These are phyloP conservation scores for Spodoptera picta DNA, from an alignment of 2,888 invertebrate genomes.

Conservation along the genomic window DNA sequence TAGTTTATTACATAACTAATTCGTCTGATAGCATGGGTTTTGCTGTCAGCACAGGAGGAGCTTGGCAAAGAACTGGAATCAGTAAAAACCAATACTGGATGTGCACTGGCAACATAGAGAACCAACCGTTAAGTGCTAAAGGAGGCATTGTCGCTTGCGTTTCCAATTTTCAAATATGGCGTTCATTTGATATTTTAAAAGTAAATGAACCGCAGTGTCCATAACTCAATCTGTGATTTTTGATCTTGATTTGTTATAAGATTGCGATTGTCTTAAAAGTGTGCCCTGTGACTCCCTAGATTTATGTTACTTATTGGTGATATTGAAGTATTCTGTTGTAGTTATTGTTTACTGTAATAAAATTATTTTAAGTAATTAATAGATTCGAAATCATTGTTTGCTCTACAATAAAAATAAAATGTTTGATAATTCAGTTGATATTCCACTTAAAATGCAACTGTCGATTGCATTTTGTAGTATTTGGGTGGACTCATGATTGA, in stretches of 20 bases:
- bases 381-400: too few relatives aligned
- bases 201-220: constrained; percentile 71
- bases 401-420: too few relatives aligned
- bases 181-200: constrained; percentile 74
- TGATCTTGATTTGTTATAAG: too few relatives aligned
- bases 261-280: neutral
- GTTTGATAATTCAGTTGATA: too few relatives aligned
- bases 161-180: constrained; percentile 68
- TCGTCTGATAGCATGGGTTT: constrained; percentile 65
- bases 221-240: neutral
- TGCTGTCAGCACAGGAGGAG: constrained; percentile 72
- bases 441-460: too few relatives aligned
- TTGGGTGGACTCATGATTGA: too few relatives aligned
- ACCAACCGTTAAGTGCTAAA: constrained; percentile 49
- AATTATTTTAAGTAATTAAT: too few relatives aligned
- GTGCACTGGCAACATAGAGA: constrained; percentile 66
- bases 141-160: constrained; percentile 70
- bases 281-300: neutral
- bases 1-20: constrained; percentile 63
- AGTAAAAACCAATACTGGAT: constrained; percentile 66
- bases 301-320: too few relatives aligned
- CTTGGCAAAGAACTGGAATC: constrained; percentile 66
- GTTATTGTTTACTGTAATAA: too few relatives aligned
- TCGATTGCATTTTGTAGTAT: too few relatives aligned
- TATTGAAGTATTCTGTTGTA: too few relatives aligned